A percentile compares a stretch with the other conserved stretches of the same genome.
Evolutionary conservation across 2,797 vertebrate species (phyloP).

Genomic region (Enteromius thamalakanensis): DNA sequence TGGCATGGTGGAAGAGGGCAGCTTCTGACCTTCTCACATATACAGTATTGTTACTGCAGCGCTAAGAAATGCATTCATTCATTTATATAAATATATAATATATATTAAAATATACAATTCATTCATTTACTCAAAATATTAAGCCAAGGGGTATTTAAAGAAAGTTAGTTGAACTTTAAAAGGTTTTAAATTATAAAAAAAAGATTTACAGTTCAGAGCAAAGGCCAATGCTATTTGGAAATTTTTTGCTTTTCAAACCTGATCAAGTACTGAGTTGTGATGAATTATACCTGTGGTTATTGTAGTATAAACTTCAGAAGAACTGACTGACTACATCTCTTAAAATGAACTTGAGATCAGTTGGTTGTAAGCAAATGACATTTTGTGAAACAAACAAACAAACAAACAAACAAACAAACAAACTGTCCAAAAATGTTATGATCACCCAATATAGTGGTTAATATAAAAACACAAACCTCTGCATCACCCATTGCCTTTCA

Average conservation of each 20-base stretch:
- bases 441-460: not conserved
- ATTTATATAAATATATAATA: too few relatives aligned
- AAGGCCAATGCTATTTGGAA: not conserved
- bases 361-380: not conserved
- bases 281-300: not conserved
- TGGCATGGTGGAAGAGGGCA: slow-evolving; percentile 41
- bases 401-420: not conserved
- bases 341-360: slow-evolving; percentile 5
- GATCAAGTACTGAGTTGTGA: not conserved
- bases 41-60: slow-evolving; percentile 28
- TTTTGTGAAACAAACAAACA: not conserved
- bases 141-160: not conserved
- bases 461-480: not conserved
- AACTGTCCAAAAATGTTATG: not conserved
- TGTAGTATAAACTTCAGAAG: not conserved
- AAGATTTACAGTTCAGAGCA: too few relatives aligned
- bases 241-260: not conserved
- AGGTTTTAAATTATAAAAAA: not conserved
- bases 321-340: not conserved
- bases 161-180: not conserved
- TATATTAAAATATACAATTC: too few relatives aligned
- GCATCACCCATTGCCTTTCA: slow-evolving; percentile 42
- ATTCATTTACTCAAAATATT: not conserved
- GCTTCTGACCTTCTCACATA: slow-evolving; percentile 57
- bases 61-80: not conserved